Conservation (phyloP, 2,888 invertebrate genomes). For the Horisme vitalbata region DNA sequence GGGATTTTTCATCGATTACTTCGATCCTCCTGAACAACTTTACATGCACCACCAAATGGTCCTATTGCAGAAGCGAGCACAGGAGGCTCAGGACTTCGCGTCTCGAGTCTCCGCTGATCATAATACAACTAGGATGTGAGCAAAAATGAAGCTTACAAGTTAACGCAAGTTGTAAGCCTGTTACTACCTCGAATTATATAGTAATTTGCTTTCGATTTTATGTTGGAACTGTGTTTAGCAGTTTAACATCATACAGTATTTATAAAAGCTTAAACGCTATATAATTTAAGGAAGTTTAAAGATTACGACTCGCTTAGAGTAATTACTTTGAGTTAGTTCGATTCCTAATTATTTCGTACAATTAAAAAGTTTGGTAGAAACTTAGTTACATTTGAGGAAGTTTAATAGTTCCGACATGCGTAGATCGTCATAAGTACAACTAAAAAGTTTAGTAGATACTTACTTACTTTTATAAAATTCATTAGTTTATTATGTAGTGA, state of each 20-base stretch:
- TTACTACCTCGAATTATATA: constrained; percentile 10
- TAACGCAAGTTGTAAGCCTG: constrained; percentile 19
- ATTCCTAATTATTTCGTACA: no score
- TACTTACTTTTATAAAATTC: no score
- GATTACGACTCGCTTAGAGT: no score
- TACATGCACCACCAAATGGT: constrained; percentile 44
- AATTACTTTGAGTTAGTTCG: no score
- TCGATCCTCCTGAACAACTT: constrained; percentile 47
- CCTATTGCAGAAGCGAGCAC: constrained; percentile 41
- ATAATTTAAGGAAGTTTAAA: constrained; percentile 5
- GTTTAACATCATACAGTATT: not conserved
- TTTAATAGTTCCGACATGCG: no score
- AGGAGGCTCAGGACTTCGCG: constrained; percentile 2
- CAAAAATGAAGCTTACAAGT: constrained; percentile 15
- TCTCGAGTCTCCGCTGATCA: constrained; percentile 1
- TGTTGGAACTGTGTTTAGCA: not conserved
- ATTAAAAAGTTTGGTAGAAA: no score
- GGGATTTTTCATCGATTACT: constrained; percentile 83
- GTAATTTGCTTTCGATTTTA: constrained; percentile 1
- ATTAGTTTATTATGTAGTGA: no score
- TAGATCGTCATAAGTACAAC: no score
- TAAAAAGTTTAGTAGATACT: no score
- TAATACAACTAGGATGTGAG: constrained; percentile 40
- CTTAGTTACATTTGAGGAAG: no score
- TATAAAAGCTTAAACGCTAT: not conserved